phyloP scores from a whole-genome alignment of 1,140 invertebrate genomes.

The Conopomorpha cramerella region DNA sequence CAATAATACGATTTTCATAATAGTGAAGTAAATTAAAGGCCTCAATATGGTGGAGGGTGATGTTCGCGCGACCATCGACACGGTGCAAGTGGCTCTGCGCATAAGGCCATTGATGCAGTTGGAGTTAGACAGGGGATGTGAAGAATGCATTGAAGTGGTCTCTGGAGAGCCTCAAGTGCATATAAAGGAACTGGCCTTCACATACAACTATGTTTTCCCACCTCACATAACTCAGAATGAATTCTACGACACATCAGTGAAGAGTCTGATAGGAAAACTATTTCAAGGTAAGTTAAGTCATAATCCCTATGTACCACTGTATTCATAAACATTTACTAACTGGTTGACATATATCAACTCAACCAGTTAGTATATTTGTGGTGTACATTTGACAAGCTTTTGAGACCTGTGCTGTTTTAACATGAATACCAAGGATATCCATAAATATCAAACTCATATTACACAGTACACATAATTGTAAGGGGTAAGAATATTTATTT shows the following conservation, averaged over 20 bases:
- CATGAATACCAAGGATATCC: too few relatives aligned
- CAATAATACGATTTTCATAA: too few relatives aligned
- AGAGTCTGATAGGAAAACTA: conserved; percentile 74
- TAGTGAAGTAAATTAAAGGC: conserved; percentile 5
- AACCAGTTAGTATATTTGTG: too few relatives aligned
- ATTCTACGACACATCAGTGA: conserved; percentile 79
- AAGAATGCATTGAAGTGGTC: conserved; percentile 67
- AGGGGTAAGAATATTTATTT: too few relatives aligned
- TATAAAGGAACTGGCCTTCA: conserved; percentile 81
- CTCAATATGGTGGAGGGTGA: conserved; percentile 31
- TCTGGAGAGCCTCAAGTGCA: conserved; percentile 69
- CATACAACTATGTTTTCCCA: conserved; percentile 87
- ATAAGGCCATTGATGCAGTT: conserved; percentile 77
- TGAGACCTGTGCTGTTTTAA: too few relatives aligned
- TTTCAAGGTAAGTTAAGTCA: conserved; percentile 72
- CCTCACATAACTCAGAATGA: conserved; percentile 70
- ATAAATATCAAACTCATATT: too few relatives aligned
- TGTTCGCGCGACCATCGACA: conserved; percentile 45
- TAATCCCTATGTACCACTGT: too few relatives aligned
- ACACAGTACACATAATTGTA: too few relatives aligned
- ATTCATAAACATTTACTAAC: too few relatives aligned
- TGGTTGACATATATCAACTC: too few relatives aligned
- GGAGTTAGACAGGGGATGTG: conserved; percentile 72
- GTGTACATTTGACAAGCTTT: too few relatives aligned
- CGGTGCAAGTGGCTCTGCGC: conserved; percentile 76